phyloP scores from a whole-genome alignment of 2,113 vertebrate species.

The Piaya cayana region DNA sequence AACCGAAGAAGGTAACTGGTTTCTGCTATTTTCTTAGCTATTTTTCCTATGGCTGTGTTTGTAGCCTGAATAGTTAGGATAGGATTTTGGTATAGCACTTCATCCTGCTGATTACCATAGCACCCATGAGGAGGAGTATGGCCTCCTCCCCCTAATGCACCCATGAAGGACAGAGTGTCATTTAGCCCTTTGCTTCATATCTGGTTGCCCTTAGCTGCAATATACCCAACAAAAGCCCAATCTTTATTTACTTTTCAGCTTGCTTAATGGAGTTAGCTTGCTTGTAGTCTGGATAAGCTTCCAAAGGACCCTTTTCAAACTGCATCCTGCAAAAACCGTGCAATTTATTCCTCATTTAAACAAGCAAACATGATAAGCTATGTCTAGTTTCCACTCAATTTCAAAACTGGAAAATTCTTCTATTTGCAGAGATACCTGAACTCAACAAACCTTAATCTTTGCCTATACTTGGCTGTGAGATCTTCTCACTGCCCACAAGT shows the following conservation, averaged over 20 bases:
- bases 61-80: background rate
- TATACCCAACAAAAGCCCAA: background rate
- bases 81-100: background rate
- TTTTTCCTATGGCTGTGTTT: slow-evolving; percentile 38
- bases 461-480: background rate
- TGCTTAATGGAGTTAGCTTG: background rate
- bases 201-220: background rate
- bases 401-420: background rate
- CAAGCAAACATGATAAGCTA: background rate
- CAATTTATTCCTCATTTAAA: background rate
- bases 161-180: background rate
- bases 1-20: slow-evolving; percentile 54
- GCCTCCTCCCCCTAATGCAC: background rate
- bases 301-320: background rate
- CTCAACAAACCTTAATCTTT: background rate
- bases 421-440: background rate
- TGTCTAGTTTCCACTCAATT: background rate
- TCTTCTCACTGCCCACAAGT: background rate
- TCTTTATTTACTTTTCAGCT: background rate
- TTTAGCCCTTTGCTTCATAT: background rate
- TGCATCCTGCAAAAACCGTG: background rate
- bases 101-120: background rate
- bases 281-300: background rate
- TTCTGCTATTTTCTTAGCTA: slow-evolving; percentile 58
- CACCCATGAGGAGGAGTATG: no score